Evolutionary conservation across 1,140 invertebrate species (phyloP).

Genomic region (Apocrypta bakeri): DNA sequence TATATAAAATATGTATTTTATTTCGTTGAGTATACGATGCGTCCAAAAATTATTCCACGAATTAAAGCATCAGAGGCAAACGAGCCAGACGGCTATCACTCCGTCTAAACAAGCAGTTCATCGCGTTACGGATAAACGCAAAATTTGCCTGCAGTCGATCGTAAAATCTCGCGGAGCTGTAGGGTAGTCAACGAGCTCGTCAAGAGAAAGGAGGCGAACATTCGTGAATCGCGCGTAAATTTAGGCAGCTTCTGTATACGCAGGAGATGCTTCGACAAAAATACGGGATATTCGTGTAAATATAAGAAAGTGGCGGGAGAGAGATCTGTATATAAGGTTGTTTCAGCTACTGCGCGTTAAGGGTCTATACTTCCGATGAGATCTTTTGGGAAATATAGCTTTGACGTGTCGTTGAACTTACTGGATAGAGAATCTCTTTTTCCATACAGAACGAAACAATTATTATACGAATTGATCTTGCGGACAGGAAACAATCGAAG

Average conservation of each 20-base stretch:
- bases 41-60: too few relatives aligned
- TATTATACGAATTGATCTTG: not conserved
- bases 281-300: not conserved
- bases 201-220: not conserved
- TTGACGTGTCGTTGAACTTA: conserved; percentile 33
- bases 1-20: too few relatives aligned
- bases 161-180: conserved; percentile 24
- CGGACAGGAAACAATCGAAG: too few relatives aligned
- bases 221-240: not conserved
- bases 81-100: not conserved
- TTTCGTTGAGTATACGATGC: too few relatives aligned
- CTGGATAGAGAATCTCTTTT: not conserved
- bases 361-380: not conserved
- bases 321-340: not conserved
- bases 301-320: too few relatives aligned
- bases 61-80: not conserved
- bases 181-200: conserved; percentile 9
- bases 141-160: conserved; percentile 20
- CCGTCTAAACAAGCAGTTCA: conserved; percentile 7
- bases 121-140: not conserved
- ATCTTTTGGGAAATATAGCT: not conserved
- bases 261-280: conserved; percentile 5
- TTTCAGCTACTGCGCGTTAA: not conserved
- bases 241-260: not conserved
- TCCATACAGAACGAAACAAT: too few relatives aligned